phyloP scores from a whole-genome alignment of 2,888 invertebrate species.

The Diploptera punctata region DNA sequence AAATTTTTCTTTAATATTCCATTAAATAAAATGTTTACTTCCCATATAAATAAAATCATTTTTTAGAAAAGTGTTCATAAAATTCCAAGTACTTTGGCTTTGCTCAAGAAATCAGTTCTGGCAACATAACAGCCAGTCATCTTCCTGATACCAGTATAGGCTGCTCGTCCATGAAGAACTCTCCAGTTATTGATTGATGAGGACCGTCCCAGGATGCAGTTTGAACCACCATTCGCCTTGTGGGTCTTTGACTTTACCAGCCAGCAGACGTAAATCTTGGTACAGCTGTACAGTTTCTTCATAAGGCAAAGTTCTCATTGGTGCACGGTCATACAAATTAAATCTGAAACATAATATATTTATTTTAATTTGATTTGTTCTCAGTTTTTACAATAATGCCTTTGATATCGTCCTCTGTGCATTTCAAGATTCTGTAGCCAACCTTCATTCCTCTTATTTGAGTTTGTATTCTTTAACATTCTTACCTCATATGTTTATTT shows the following conservation, averaged over 20 bases:
- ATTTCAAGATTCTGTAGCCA: no score
- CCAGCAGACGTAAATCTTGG: slow-evolving; percentile 61
- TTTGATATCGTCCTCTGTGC: no score
- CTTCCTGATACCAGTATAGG: slow-evolving; percentile 69
- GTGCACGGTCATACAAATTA: slow-evolving; percentile 77
- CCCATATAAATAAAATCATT: neutral
- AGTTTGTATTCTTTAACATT: no score
- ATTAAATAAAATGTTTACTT: neutral
- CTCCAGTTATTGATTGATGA: slow-evolving; percentile 83
- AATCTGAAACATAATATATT: slow-evolving; percentile 61
- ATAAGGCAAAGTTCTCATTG: slow-evolving; percentile 61
- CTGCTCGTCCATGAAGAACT: slow-evolving; percentile 74
- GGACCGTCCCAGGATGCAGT: slow-evolving; percentile 70
- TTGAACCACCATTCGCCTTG: slow-evolving; percentile 65
- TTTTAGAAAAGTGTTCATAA: slow-evolving; percentile 22
- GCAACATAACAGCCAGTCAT: slow-evolving; percentile 77
- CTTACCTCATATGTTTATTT: no score
- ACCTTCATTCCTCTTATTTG: no score
- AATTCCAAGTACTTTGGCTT: slow-evolving; percentile 55
- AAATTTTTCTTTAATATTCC: neutral
- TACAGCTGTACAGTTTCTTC: slow-evolving; percentile 66
- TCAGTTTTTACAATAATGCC: no score
- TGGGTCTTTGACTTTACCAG: slow-evolving; percentile 60
- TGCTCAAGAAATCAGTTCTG: slow-evolving; percentile 71
- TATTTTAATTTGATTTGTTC: no score